Conservation (phyloP, 1,140 invertebrate species). For the Helicoverpa zea region DNA sequence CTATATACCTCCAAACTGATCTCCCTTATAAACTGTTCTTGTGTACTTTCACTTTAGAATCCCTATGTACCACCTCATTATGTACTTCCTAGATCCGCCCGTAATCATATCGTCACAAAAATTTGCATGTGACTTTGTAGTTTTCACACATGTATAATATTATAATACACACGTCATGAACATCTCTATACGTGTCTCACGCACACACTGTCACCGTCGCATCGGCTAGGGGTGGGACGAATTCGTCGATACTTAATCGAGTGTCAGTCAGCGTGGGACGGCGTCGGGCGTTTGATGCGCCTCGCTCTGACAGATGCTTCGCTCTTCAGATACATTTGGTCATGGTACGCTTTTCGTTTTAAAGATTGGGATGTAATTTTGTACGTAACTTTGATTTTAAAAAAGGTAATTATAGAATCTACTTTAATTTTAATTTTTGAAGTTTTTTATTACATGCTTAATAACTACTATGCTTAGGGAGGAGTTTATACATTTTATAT, state of each 20-base stretch:
- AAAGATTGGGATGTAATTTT: neutral
- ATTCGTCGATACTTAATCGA: constrained; percentile 38
- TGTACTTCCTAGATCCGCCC: no score
- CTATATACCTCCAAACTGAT: no score
- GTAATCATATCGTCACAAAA: no score
- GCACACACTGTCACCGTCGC: neutral
- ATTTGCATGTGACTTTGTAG: no score
- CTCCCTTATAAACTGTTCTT: no score
- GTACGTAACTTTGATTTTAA: neutral
- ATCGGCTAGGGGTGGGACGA: constrained; percentile 3
- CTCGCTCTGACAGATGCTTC: neutral
- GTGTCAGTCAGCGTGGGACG: constrained; percentile 10
- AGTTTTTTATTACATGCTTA: neutral
- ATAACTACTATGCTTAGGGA: no score
- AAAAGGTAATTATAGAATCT: no score
- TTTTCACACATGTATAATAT: no score
- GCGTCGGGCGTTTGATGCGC: constrained; percentile 17
- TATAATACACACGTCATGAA: neutral
- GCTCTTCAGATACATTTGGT: constrained; percentile 8
- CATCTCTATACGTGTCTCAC: neutral
- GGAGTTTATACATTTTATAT: no score
- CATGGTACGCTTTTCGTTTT: neutral
- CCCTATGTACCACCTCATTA: no score
- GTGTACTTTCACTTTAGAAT: no score
- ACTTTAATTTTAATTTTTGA: no score